Conservation (phyloP, 2,113 vertebrate genomes). For the Fukomys damarensis region DNA sequence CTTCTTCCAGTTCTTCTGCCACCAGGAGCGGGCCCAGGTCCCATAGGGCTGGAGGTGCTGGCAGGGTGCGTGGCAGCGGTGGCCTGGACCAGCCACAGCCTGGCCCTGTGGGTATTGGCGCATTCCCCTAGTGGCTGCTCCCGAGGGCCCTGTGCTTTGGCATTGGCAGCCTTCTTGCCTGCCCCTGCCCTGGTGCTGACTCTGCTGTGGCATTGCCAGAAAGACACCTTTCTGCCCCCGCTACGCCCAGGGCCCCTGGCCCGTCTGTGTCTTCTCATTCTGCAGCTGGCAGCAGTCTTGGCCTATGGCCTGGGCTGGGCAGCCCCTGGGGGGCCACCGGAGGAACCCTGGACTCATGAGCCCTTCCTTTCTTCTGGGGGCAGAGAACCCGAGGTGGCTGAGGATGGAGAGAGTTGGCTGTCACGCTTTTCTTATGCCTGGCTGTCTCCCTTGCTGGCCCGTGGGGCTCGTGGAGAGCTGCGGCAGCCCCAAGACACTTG, state of each 20-base stretch:
- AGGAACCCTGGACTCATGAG: conserved; percentile 82
- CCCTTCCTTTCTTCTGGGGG: conserved; percentile 77
- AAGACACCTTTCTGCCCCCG: conserved; percentile 78
- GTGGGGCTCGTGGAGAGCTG: conserved; percentile 89
- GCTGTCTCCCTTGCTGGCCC: conserved; percentile 92
- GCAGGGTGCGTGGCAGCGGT: conserved; percentile 87
- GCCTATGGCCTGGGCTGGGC: conserved; percentile 88
- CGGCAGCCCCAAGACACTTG: conserved; percentile 88
- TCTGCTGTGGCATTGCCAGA: conserved; percentile 86
- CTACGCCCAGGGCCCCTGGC: conserved; percentile 82
- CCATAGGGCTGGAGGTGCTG: conserved; percentile 90
- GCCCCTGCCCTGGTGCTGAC: conserved; percentile 90
- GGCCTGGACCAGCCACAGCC: conserved; percentile 92
- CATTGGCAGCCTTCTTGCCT: conserved; percentile 86
- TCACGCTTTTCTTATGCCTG: conserved; percentile 95
- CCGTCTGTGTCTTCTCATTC: conserved; percentile 88
- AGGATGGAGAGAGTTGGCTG: conserved; percentile 93
- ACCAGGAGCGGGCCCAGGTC: conserved; percentile 83
- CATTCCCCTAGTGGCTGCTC: conserved; percentile 82
- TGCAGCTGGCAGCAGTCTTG: conserved; percentile 86
- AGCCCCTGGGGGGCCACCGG: conserved; percentile 82
- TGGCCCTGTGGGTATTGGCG: conserved; percentile 86
- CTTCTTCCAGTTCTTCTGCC: conserved; percentile 85
- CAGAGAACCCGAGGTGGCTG: conserved; percentile 88
- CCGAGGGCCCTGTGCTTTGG: conserved; percentile 89